Evolutionary conservation across 2,888 invertebrate species (phyloP).

Genomic region (Tupiocoris notatus): DNA sequence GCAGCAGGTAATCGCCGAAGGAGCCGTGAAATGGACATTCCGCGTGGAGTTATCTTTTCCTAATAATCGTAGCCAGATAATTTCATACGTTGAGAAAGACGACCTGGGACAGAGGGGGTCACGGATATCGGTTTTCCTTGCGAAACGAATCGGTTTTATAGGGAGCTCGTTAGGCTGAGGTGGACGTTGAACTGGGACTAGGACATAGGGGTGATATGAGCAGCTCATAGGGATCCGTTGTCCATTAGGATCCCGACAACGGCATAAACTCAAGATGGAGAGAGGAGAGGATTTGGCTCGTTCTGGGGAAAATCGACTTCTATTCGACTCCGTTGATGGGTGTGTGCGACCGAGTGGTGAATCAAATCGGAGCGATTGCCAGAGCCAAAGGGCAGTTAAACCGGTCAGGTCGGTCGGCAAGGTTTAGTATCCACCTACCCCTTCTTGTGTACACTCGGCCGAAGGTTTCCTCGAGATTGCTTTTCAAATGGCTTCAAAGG

Average conservation of each 20-base stretch:
- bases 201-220: no score
- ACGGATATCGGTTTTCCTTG: slow-evolving; percentile 8
- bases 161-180: slow-evolving; percentile 22
- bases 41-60: slow-evolving; percentile 29
- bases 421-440: slow-evolving; percentile 27
- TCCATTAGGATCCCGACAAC: slow-evolving; percentile 23
- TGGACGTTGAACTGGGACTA: background rate
- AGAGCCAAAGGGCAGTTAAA: slow-evolving; percentile 14
- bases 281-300: slow-evolving; percentile 21
- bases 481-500: slow-evolving; percentile 22
- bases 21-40: slow-evolving; percentile 35
- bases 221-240: background rate
- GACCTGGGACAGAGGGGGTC: no score
- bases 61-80: slow-evolving; percentile 14
- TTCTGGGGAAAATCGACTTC: background rate
- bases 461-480: slow-evolving; percentile 10
- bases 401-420: slow-evolving; percentile 8
- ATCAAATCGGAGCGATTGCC: slow-evolving; percentile 17
- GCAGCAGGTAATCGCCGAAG: slow-evolving; percentile 13
- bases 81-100: background rate
- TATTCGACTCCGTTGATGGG: background rate
- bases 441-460: slow-evolving; percentile 23
- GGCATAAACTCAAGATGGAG: slow-evolving; percentile 18
- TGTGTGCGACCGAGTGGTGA: background rate
- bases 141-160: slow-evolving; percentile 40